Evolutionary conservation across 2,113 vertebrate species (phyloP).

Genomic region (Dasypus novemcinctus): DNA sequence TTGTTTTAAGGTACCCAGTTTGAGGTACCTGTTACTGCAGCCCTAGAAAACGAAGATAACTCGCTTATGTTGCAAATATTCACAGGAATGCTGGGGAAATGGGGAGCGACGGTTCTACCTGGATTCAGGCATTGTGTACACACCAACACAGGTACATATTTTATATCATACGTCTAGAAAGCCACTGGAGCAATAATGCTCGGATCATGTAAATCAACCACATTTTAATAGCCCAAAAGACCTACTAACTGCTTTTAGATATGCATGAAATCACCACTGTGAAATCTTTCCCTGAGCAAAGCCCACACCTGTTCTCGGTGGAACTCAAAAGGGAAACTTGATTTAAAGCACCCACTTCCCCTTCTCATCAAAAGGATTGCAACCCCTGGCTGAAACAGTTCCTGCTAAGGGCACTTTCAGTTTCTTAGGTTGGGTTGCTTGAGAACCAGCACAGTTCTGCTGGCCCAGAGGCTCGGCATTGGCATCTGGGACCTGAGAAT

Average conservation of each 20-base stretch:
- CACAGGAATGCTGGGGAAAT: background rate
- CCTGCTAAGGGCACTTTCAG: background rate
- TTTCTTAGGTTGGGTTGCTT: background rate
- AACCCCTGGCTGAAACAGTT: background rate
- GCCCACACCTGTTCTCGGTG: conserved; percentile 52
- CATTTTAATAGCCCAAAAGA: background rate
- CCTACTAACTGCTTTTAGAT: background rate
- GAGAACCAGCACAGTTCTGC: background rate
- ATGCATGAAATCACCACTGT: conserved; percentile 37
- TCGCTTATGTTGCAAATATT: background rate
- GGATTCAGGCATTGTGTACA: too few relatives aligned
- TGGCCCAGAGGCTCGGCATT: background rate
- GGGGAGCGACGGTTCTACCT: background rate
- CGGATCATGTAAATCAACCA: background rate
- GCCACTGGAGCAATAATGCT: background rate
- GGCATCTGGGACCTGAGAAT: background rate
- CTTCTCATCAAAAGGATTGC: conserved; percentile 37
- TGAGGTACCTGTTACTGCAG: too few relatives aligned
- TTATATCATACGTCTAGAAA: background rate
- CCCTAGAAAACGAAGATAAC: too few relatives aligned
- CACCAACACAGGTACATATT: background rate
- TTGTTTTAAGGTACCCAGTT: too few relatives aligned
- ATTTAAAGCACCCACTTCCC: conserved; percentile 41
- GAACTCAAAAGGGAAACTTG: conserved; percentile 52
- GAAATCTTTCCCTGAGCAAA: conserved; percentile 40